Evolutionary conservation across 1,140 invertebrate species (phyloP).

Genomic region (Aphis gossypii): DNA sequence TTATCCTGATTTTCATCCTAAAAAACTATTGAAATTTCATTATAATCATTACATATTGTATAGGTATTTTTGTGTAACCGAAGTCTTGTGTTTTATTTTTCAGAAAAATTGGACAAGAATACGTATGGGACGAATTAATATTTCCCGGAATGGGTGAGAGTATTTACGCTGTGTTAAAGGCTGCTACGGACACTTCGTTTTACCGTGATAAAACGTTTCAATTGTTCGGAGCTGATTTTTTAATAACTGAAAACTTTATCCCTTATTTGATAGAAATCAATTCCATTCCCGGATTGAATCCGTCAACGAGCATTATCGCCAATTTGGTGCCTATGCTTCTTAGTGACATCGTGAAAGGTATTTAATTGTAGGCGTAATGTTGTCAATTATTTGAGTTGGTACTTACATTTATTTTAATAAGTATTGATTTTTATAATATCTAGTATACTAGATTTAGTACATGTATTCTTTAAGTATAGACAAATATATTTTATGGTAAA

Average conservation of each 20-base stretch:
- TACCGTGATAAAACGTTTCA: constrained; percentile 88
- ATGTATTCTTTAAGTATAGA: neutral
- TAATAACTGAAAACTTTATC: constrained; percentile 85
- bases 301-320: constrained; percentile 87
- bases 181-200: constrained; percentile 87
- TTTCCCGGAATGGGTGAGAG: constrained; percentile 90
- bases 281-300: constrained; percentile 88
- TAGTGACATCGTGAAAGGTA: constrained; percentile 93
- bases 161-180: constrained; percentile 84
- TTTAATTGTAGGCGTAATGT: neutral
- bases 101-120: constrained; percentile 71
- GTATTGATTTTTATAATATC: neutral
- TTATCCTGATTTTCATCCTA: no score
- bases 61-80: neutral
- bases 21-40: no score
- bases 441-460: neutral
- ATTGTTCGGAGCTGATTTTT: constrained; percentile 92
- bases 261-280: constrained; percentile 96
- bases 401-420: neutral
- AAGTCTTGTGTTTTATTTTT: neutral
- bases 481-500: neutral
- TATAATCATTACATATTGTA: neutral
- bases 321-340: constrained; percentile 85
- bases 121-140: constrained; percentile 81
- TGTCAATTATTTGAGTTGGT: neutral